Evolutionary conservation across 1,140 invertebrate species (phyloP).

Genomic region (Eulimnadia texana): DNA sequence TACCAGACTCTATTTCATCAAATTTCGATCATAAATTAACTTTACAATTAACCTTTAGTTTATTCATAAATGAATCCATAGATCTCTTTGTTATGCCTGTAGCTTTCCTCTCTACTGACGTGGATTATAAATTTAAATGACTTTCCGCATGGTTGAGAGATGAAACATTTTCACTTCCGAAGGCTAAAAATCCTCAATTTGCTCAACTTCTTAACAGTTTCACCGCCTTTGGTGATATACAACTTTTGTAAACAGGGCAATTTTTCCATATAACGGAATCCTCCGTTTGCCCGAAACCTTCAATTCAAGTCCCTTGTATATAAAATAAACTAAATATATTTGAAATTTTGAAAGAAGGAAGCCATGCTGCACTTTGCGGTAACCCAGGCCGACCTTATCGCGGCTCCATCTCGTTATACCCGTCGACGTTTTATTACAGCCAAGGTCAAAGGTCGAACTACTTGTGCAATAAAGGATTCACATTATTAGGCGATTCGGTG

Average conservation of each 20-base stretch:
- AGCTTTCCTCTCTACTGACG: too few relatives aligned
- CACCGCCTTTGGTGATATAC: background rate
- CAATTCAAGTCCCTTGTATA: too few relatives aligned
- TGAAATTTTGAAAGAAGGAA: background rate
- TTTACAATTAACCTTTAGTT: too few relatives aligned
- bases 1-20: too few relatives aligned
- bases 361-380: background rate
- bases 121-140: background rate
- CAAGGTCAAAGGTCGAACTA: constrained; percentile 4
- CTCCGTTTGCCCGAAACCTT: background rate
- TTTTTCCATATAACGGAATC: background rate
- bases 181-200: too few relatives aligned
- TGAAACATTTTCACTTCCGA: background rate
- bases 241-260: background rate
- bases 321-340: too few relatives aligned
- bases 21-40: too few relatives aligned
- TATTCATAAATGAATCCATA: too few relatives aligned
- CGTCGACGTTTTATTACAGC: background rate
- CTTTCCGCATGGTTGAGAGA: background rate
- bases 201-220: background rate
- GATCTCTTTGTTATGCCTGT: too few relatives aligned
- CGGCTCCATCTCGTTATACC: constrained; percentile 3
- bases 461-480: background rate
- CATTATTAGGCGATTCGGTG: background rate
- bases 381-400: background rate